Evolutionary conservation across 2,888 invertebrate genomes (phyloP), one percentile per base, ranked within the genome.

Genomic region (Dolichomitus sp.): DNA sequence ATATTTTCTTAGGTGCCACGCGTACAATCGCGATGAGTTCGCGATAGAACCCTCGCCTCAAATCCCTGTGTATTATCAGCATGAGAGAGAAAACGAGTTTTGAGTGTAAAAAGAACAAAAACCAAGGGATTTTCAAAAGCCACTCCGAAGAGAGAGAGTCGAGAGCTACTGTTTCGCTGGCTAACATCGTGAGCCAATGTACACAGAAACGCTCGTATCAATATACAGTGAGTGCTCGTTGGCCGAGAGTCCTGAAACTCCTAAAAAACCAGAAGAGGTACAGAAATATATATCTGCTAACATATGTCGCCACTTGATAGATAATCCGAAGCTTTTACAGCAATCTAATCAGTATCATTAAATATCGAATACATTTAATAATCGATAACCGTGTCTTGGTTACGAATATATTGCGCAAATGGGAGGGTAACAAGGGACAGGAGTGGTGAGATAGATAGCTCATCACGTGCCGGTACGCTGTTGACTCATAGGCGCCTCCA

Each of bases 331-430:
- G 88, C 91, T 92, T 93, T 92, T 91, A 91, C 88, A 85, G 77
- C 87, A 92, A 93, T 93, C 93, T 93, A 93, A 92, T 93, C 92
- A 87, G 88, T 85, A 88, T 92, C 88, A 90, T 89, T 91, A 89
- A 92, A 92, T 91, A 90, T 87, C 87, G 85, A 89, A 91, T 91
- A 89, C 88, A 89, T 91, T 89, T 89, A 89, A 89, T 88, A 88
- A 89, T 89, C 88, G 89, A 92, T 90, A 89, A 45, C 61, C 61
- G 72, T 79, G 52, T 68, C 65, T 65, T 66, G 78, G 70, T 52
- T 65, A 66, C 82, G 82, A 75, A 42, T 33, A 57, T 40, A 45
- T 45, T 33, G 57, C 57, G 59, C 7, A 61, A 37, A 45, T 74
- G 33, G 17, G 14, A 50, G 23, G n/a, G 61, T 68, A 76, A 59